Percentiles rank a stretch among this genome's conserved stretches.
phyloP scores from a whole-genome alignment of 2,888 invertebrate species.

The Nysson spinosus region DNA sequence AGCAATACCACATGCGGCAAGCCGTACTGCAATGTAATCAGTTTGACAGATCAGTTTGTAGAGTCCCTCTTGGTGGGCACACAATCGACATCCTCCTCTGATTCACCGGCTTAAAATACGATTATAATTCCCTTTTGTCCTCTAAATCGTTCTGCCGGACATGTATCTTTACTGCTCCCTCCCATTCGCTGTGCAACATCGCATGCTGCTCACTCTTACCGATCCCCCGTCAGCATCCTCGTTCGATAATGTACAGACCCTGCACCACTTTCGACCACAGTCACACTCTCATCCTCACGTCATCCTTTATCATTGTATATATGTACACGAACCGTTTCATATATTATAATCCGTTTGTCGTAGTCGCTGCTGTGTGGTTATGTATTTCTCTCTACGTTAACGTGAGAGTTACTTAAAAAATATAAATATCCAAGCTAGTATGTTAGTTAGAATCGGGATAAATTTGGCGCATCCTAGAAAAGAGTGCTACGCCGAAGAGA shows the following conservation, averaged over 20 bases:
- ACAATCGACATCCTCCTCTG: conserved; percentile 42
- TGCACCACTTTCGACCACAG: conserved; percentile 24
- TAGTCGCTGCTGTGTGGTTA: no score
- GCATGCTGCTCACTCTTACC: conserved; percentile 13
- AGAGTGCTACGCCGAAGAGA: no score
- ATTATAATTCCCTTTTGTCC: conserved; percentile 68
- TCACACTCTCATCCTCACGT: not conserved
- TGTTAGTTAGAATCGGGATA: no score
- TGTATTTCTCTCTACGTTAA: no score
- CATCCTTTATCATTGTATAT: not conserved
- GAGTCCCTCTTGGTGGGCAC: conserved; percentile 33
- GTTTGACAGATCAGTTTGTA: conserved; percentile 37
- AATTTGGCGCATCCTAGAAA: no score
- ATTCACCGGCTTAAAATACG: conserved; percentile 59
- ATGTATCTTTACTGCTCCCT: conserved; percentile 31
- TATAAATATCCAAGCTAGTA: no score
- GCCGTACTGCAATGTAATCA: conserved; percentile 37
- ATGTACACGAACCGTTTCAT: not conserved
- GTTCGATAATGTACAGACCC: conserved; percentile 62
- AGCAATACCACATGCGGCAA: conserved; percentile 30
- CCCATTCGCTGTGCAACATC: conserved; percentile 19
- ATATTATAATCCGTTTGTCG: no score
- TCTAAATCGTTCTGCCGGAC: conserved; percentile 38
- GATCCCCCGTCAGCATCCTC: conserved; percentile 20
- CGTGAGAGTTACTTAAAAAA: no score